Conservation (phyloP, 2,113 vertebrate genomes). For the Odocoileus hemionus region DNA sequence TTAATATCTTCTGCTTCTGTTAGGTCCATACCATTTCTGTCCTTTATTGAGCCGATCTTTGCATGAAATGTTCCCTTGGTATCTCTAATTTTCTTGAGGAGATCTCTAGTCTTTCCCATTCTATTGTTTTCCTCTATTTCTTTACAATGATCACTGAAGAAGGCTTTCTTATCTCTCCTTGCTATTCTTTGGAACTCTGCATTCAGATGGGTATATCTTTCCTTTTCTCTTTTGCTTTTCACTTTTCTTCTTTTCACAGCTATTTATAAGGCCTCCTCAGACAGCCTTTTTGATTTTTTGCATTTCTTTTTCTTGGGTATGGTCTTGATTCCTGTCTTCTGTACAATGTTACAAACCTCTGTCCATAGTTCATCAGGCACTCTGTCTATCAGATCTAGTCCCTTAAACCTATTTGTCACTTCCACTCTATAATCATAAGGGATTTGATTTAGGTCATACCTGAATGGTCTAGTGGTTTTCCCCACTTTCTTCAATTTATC, state of each 20-base stretch:
- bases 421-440: neutral
- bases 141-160: neutral
- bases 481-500: neutral
- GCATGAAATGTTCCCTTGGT: neutral
- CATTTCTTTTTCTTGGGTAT: neutral
- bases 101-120: neutral
- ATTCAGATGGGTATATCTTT: neutral
- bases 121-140: neutral
- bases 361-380: neutral
- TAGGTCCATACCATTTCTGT: neutral
- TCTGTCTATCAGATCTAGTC: neutral
- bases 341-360: accelerated
- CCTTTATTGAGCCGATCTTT: neutral
- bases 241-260: neutral
- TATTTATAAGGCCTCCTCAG: neutral
- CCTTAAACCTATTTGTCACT: neutral
- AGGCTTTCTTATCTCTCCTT: neutral
- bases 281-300: neutral
- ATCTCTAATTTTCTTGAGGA: neutral
- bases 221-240: neutral
- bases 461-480: neutral
- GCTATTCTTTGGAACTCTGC: neutral
- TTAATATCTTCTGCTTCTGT: neutral
- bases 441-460: neutral
- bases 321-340: neutral